Evolutionary conservation across 2,113 vertebrate genomes (phyloP).

Genomic region (Archilochus colubris): DNA sequence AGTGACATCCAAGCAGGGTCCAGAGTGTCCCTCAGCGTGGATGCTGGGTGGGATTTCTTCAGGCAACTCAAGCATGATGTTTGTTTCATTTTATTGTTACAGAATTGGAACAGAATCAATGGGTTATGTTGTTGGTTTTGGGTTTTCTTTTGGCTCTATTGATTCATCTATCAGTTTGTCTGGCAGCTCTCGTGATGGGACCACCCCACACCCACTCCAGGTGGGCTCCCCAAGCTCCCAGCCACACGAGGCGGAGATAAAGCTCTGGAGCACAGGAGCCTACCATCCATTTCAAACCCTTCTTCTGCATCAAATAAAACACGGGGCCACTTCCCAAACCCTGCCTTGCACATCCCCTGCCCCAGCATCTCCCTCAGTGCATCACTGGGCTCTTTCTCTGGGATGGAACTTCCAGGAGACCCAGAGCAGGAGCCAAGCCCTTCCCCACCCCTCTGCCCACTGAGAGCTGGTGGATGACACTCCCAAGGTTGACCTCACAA

Average conservation of each 20-base stretch:
- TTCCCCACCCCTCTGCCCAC: not conserved
- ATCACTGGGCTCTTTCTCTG: not conserved
- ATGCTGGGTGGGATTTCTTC: not conserved
- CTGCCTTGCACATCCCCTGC: not conserved
- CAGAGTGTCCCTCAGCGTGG: rapidly evolving
- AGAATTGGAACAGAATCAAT: not conserved
- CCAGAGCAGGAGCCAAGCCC: not conserved
- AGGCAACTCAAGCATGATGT: not conserved
- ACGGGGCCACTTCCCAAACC: not conserved
- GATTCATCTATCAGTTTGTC: not conserved
- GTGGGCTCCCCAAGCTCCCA: not conserved
- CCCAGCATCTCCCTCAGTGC: rapidly evolving
- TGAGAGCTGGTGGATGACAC: not conserved
- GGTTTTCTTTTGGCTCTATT: not conserved
- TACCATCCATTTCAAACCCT: rapidly evolving
- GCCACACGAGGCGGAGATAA: rapidly evolving
- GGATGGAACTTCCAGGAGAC: not conserved
- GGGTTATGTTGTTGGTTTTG: not conserved
- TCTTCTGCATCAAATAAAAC: not conserved
- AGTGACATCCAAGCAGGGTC: not conserved
- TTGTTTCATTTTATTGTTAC: not conserved
- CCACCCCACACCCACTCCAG: not conserved
- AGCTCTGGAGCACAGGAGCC: not conserved
- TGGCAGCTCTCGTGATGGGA: not conserved
- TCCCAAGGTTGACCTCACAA: constrained; percentile 32